phyloP scores from a whole-genome alignment of 1,140 invertebrate genomes.

The Drosophila paulistorum region DNA sequence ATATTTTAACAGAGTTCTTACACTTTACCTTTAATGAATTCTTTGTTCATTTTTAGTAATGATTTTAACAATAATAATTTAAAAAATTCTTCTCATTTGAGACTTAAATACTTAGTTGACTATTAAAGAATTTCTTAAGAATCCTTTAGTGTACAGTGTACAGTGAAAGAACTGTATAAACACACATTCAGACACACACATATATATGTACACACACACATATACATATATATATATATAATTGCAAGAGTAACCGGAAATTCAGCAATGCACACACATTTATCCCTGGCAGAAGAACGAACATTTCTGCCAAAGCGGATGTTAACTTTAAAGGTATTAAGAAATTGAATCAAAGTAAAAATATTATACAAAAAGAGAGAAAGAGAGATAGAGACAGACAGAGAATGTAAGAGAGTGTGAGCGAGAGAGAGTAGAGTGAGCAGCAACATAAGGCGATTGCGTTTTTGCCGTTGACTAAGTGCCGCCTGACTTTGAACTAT shows the following conservation, averaged over 20 bases:
- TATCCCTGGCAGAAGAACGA: conserved; percentile 9
- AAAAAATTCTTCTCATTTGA: neutral
- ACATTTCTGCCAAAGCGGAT: conserved; percentile 71
- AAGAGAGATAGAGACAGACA: neutral
- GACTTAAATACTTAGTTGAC: no score
- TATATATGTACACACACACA: no score
- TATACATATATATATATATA: neutral
- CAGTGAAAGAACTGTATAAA: neutral
- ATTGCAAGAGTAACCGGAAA: conserved; percentile 35
- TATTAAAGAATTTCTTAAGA: conserved; percentile 1
- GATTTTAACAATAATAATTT: neutral
- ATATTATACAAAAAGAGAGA: conserved; percentile 61
- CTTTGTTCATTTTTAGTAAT: no score
- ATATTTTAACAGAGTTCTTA: no score
- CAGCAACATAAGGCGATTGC: conserved; percentile 57
- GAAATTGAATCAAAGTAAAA: conserved; percentile 80
- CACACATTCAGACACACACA: neutral
- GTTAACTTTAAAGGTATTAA: conserved; percentile 80
- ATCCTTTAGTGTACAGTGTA: neutral
- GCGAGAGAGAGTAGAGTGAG: neutral
- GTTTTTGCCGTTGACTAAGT: conserved; percentile 62
- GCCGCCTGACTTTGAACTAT: conserved; percentile 72
- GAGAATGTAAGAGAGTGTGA: neutral
- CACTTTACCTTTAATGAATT: no score
- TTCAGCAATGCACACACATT: conserved; percentile 26